phyloP scores from a whole-genome alignment of 2,888 invertebrate genomes.

The Orthonychiurus folsomi region DNA sequence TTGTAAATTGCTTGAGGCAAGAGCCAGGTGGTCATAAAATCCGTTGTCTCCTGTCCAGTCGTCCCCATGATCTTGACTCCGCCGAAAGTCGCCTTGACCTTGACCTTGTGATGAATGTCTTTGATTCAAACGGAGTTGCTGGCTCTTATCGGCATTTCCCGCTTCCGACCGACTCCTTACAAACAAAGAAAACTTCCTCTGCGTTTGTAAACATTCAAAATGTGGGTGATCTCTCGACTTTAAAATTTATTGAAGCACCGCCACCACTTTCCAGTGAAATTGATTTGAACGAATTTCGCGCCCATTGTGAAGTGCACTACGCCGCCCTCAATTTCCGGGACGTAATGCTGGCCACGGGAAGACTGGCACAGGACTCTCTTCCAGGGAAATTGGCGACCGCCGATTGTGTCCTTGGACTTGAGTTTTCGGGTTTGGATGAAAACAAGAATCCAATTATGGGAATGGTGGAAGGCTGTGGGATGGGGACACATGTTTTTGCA shows the following conservation, averaged over 20 bases:
- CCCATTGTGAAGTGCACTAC: slow-evolving; percentile 56
- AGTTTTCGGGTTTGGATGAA: slow-evolving; percentile 49
- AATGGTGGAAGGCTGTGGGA: slow-evolving; percentile 46
- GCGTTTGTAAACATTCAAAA: slow-evolving; percentile 67
- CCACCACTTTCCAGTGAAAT: background rate
- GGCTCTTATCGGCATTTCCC: slow-evolving; percentile 77
- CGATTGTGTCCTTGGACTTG: slow-evolving; percentile 54
- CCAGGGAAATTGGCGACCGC: slow-evolving; percentile 47
- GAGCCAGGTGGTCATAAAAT: slow-evolving; percentile 47
- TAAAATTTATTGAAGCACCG: slow-evolving; percentile 67
- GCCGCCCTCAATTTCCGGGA: slow-evolving; percentile 86
- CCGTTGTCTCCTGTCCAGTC: slow-evolving; percentile 41
- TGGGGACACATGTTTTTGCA: slow-evolving; percentile 50
- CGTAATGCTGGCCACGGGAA: slow-evolving; percentile 86
- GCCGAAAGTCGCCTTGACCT: background rate
- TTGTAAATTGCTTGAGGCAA: slow-evolving; percentile 49
- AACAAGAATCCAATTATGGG: slow-evolving; percentile 46
- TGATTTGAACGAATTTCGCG: slow-evolving; percentile 2
- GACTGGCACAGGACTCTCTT: slow-evolving; percentile 71
- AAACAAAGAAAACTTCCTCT: slow-evolving; percentile 48
- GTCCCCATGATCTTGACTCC: background rate
- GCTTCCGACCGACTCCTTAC: slow-evolving; percentile 48
- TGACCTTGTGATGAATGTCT: slow-evolving; percentile 23
- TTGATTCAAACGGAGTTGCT: slow-evolving; percentile 51
- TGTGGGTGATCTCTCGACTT: slow-evolving; percentile 75